Percentiles rank a stretch among this genome's conserved stretches.
Evolutionary conservation across 37 sponge, comb jelly and placozoan genomes (phyloP).

Genomic region (Axinella damicornis): DNA sequence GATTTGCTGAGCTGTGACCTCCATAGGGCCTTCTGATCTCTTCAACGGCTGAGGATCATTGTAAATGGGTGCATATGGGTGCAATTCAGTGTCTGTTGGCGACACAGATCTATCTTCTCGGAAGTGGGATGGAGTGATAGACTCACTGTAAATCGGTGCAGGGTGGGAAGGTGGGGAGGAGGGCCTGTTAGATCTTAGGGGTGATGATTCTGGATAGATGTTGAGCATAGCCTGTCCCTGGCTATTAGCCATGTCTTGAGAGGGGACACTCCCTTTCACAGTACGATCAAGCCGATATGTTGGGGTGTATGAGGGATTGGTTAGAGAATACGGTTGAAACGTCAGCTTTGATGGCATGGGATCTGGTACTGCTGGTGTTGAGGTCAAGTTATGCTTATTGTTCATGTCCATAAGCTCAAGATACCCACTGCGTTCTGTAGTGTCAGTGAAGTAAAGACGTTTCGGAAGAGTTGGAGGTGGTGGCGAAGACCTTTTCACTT

Average conservation of each 20-base stretch:
- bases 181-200: conserved; percentile 29
- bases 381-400: not conserved
- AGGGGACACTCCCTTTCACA: not conserved
- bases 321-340: not conserved
- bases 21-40: conserved; percentile 38
- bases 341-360: not conserved
- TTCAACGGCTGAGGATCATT: conserved; percentile 56
- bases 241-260: not conserved
- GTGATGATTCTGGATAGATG: conserved; percentile 44
- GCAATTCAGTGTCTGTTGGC: not conserved
- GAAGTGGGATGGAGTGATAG: conserved; percentile 19
- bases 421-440: conserved; percentile 5
- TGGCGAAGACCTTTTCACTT: conserved; percentile 39
- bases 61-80: conserved; percentile 48
- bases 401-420: conserved; percentile 23
- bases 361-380: not conserved
- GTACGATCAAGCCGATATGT: conserved; percentile 24
- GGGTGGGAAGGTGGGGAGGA: not conserved
- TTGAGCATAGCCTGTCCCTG: conserved; percentile 3
- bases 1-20: conserved; percentile 17
- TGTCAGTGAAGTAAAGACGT: conserved; percentile 31
- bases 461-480: conserved; percentile 33
- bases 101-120: not conserved
- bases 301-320: conserved; percentile 65
- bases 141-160: conserved; percentile 25